Percentiles rank a stretch among this genome's conserved stretches.
These are phyloP conservation scores for Temnothorax ravouxi DNA, from an alignment of 2,888 invertebrate species.

Conservation along the genomic window DNA sequence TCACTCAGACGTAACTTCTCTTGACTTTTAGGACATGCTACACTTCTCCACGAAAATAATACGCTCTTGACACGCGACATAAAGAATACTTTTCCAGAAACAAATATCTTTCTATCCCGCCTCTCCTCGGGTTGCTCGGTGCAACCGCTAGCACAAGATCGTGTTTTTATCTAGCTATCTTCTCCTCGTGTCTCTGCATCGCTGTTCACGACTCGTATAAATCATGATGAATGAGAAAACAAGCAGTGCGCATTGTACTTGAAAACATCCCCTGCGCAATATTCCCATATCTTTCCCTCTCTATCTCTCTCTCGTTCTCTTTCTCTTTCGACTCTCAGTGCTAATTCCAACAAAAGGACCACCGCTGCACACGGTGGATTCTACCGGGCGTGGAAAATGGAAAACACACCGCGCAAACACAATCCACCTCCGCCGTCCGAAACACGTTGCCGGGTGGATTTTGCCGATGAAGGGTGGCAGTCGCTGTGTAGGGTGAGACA, in stretches of 20 bases:
- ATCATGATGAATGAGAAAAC: constrained; percentile 55
- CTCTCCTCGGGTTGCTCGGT: neutral
- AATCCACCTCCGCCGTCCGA: constrained; percentile 39
- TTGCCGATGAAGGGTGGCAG: constrained; percentile 47
- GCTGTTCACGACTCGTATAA: constrained; percentile 46
- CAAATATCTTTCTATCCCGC: constrained; percentile 27
- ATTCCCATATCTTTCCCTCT: constrained; percentile 24
- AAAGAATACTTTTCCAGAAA: constrained; percentile 22
- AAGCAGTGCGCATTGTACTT: constrained; percentile 46
- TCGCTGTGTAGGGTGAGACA: constrained; percentile 18
- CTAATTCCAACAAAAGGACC: constrained; percentile 67
- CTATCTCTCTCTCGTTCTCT: constrained; percentile 36
- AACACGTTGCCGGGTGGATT: constrained; percentile 58
- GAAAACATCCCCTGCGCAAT: constrained; percentile 36
- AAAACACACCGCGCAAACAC: constrained; percentile 70
- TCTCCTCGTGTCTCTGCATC: neutral
- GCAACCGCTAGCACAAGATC: constrained; percentile 27
- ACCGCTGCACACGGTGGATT: constrained; percentile 60
- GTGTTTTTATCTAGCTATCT: constrained; percentile 48
- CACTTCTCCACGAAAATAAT: constrained; percentile 25
- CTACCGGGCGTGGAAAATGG: constrained; percentile 71
- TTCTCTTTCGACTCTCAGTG: neutral
- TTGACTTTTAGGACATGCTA: constrained; percentile 5
- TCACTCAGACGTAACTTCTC: neutral
- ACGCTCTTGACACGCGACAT: constrained; percentile 19